Conservation (phyloP, 1,140 invertebrate genomes). For the Bombus cullumanus region DNA sequence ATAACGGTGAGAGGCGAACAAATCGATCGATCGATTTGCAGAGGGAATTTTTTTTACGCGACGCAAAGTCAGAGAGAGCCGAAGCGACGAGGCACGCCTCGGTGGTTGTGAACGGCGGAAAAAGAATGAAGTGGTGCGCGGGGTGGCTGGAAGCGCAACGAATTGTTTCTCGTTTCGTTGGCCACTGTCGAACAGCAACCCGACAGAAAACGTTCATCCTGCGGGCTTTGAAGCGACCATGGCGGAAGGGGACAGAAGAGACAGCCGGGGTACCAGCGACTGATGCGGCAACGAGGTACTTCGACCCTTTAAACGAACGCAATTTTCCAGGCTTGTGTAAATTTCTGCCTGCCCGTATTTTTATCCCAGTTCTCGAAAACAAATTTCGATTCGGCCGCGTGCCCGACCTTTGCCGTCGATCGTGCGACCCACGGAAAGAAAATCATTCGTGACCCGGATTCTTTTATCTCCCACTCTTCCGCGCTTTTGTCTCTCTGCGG, state of each 20-base stretch:
- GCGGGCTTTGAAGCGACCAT: slow-evolving; percentile 55
- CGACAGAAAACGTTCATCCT: slow-evolving; percentile 63
- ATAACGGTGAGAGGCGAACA: not conserved
- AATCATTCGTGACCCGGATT: slow-evolving; percentile 39
- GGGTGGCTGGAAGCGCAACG: slow-evolving; percentile 27
- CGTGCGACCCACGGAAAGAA: slow-evolving; percentile 21
- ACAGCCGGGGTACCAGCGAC: not conserved
- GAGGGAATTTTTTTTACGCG: not conserved
- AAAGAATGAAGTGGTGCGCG: not conserved
- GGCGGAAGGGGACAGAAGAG: slow-evolving; percentile 24
- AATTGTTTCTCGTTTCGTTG: slow-evolving; percentile 68
- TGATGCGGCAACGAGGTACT: slow-evolving; percentile 25
- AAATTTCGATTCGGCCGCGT: slow-evolving; percentile 40
- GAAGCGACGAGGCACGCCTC: not conserved
- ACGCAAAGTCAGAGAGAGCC: slow-evolving; percentile 6
- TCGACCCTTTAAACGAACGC: slow-evolving; percentile 36
- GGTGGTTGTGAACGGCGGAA: not conserved
- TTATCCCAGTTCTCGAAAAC: slow-evolving; percentile 51
- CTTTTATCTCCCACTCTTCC: not conserved
- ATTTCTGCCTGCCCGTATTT: slow-evolving; percentile 50
- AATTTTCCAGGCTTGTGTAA: slow-evolving; percentile 60
- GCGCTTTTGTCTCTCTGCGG: not conserved
- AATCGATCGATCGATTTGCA: slow-evolving; percentile 13
- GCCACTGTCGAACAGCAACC: slow-evolving; percentile 51
- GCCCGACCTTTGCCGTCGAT: slow-evolving; percentile 23